Evolutionary conservation across 2,888 invertebrate genomes (phyloP).

Genomic region (Thera britannica): DNA sequence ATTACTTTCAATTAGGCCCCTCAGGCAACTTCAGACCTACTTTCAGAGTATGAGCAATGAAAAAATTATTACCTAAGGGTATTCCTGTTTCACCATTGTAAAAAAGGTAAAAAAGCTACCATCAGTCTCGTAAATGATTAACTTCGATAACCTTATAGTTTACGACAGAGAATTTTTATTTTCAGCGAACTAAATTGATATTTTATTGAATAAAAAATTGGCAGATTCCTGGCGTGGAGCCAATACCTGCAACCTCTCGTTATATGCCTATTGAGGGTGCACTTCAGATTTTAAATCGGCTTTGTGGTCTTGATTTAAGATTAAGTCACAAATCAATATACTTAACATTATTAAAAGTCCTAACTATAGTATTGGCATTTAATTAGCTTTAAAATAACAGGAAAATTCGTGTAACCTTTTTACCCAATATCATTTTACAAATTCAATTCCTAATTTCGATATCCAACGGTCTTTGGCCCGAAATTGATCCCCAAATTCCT

Average conservation of each 20-base stretch:
- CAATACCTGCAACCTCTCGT: conserved; percentile 26
- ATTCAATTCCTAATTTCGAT: conserved; percentile 45
- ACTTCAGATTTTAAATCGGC: neutral
- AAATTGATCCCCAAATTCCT: conserved; percentile 42
- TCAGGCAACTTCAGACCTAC: too few relatives aligned
- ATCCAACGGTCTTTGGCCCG: conserved; percentile 33
- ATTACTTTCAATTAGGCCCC: too few relatives aligned
- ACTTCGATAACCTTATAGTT: conserved; percentile 7
- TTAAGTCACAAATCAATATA: neutral
- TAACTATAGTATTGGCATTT: conserved; percentile 9
- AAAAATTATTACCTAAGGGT: too few relatives aligned
- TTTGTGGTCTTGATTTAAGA: neutral
- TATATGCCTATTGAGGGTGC: conserved; percentile 21
- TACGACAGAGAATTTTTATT: conserved; percentile 21
- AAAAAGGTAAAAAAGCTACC: neutral
- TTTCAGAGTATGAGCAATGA: too few relatives aligned
- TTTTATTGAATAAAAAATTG: conserved; percentile 27
- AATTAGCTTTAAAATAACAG: conserved; percentile 29
- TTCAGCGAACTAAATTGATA: conserved; percentile 27
- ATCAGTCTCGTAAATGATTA: neutral
- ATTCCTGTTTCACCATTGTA: neutral
- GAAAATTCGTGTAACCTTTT: conserved; percentile 32
- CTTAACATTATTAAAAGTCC: conserved; percentile 6
- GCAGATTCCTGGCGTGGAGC: conserved; percentile 22
- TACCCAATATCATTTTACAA: conserved; percentile 44